Percentiles rank a stretch among this genome's conserved stretches.
phyloP scores from a whole-genome alignment of 2,888 invertebrate species.

The Didymodactylos carnosus region DNA sequence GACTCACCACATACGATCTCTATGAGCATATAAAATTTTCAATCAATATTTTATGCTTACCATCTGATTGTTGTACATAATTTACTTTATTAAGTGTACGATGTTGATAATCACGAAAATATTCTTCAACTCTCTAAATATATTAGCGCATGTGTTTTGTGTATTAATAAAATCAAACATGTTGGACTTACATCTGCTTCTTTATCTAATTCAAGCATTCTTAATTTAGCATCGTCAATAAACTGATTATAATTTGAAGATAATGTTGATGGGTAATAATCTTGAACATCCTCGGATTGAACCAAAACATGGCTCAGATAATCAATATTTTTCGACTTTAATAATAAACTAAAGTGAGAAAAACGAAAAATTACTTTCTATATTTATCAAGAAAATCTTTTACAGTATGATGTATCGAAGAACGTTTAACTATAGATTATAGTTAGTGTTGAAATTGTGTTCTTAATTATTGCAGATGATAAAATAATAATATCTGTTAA shows the following conservation, averaged over 20 bases:
- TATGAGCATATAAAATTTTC: neutral
- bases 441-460: too few species aligned
- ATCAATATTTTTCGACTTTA: too few species aligned
- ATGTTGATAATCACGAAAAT: neutral
- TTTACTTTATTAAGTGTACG: neutral
- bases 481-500: too few species aligned
- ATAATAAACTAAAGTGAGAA: too few species aligned
- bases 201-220: neutral
- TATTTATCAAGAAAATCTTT: too few species aligned
- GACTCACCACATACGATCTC: neutral
- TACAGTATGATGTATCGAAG: too few species aligned
- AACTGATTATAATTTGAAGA: constrained; percentile 1
- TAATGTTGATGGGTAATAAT: neutral
- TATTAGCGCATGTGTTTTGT: neutral
- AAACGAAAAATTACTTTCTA: too few species aligned
- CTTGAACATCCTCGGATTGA: neutral
- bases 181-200: neutral
- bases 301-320: neutral
- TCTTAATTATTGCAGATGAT: too few species aligned
- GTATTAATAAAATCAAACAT: neutral
- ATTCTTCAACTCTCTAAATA: neutral
- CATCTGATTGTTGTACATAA: neutral
- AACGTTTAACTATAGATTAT: too few species aligned
- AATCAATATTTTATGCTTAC: neutral
- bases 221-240: neutral